Evolutionary conservation across 2,797 vertebrate genomes (phyloP), one percentile per base, ranked within the genome.

Genomic region (Melanotaenia boesemani): DNA sequence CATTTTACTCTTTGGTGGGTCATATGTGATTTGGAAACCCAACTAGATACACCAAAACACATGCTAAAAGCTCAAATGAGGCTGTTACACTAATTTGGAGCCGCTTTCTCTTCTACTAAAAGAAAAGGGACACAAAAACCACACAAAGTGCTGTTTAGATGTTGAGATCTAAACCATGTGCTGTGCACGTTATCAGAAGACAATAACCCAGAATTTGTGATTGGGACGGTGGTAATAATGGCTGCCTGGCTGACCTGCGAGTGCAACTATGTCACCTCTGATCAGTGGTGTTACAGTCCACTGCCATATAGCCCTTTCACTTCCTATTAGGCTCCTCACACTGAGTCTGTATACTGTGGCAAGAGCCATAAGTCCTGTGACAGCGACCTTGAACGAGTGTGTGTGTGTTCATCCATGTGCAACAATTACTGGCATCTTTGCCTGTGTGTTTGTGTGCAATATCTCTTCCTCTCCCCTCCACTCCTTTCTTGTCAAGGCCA

Each of bases 281-380:
- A 92, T 92, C 90, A 91, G 89, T 90, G 89, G 85, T 79, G 88
- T 91, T 85, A 88, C 90, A 92, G 82, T 90, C 78, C 85, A 84
- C 69, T 85, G 91, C 88, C 68, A 70, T 74, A 80, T 75, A 70
- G 76, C 86, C 90, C 89, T 85, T 91, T 92, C 93, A 91, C 89
- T 92, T 94, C 89, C 83, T 77, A 93, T 94, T 93, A 92, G 84
- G 76, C 70, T 86, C 84, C 79, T 70, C 84, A 88, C 86, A 78
- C 80, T 82, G 84, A 87, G 81, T 85, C 83, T 81, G 69, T 5
- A 50, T 37, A 67, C 60, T 39, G 69, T 70, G 76, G 86, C 87
- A 86, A 78, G 85, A 82, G 82, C 90, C 89, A 90, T 90, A 91
- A 90, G 91, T 93, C 89, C 86, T 90, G 57, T 88, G 88, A 91